Conservation (phyloP, 2,113 vertebrate species). For the Glareola pratincola region DNA sequence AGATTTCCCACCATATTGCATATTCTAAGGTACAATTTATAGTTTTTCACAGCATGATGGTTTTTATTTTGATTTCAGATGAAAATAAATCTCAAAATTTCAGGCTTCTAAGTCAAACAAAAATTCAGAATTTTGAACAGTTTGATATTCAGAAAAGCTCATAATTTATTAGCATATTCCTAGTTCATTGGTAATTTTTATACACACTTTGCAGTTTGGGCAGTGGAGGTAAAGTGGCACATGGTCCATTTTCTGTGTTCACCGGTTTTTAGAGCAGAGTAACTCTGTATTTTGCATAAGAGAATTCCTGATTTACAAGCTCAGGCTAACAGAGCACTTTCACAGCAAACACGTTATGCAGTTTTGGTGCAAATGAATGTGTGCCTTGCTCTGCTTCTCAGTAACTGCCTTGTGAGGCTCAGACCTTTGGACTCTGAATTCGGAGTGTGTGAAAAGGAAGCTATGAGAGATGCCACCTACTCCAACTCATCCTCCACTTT, state of each 20-base stretch:
- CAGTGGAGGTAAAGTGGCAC: background rate
- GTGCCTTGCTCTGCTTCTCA: background rate
- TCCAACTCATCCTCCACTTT: constrained; percentile 21
- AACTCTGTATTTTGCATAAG: background rate
- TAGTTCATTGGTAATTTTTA: background rate
- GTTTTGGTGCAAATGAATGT: constrained; percentile 8
- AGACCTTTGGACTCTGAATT: background rate
- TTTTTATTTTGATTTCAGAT: background rate
- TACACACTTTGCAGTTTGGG: background rate
- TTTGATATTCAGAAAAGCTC: background rate
- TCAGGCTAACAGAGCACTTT: background rate
- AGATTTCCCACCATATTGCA: background rate
- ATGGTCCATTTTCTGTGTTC: background rate
- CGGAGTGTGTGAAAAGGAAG: constrained; percentile 12
- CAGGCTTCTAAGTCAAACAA: background rate
- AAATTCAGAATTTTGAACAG: background rate
- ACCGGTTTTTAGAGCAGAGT: background rate
- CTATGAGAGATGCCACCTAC: constrained; percentile 50
- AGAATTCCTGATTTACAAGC: constrained; percentile 38
- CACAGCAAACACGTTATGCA: background rate
- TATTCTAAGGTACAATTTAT: background rate
- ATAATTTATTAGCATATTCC: background rate
- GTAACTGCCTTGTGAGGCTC: constrained; percentile 24
- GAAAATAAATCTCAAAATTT: background rate
- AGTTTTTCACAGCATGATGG: background rate